Evolutionary conservation across 2,113 vertebrate genomes (phyloP).

Genomic region (Hippocampus mohnikei): DNA sequence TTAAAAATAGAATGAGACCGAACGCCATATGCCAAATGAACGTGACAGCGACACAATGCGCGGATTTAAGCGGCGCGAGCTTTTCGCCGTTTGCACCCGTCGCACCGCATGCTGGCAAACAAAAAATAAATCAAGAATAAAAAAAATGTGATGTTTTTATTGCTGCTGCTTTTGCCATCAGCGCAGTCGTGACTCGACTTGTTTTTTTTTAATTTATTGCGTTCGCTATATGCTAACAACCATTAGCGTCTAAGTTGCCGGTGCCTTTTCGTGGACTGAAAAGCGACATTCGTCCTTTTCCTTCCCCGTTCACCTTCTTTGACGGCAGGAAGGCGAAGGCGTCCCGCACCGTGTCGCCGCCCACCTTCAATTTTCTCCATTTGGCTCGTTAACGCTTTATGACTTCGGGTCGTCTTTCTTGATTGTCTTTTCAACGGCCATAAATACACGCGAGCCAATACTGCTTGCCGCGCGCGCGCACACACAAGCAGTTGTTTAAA

Average conservation of each 20-base stretch:
- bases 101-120: too few relatives aligned
- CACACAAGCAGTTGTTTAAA: not conserved
- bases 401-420: conserved; percentile 50
- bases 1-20: conserved; percentile 40
- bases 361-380: conserved; percentile 46
- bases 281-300: too few relatives aligned
- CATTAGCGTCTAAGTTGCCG: too few relatives aligned
- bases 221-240: too few relatives aligned
- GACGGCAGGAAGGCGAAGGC: conserved; percentile 30
- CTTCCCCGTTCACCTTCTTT: not conserved
- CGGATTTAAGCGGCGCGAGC: not conserved
- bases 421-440: conserved; percentile 62
- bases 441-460: conserved; percentile 45
- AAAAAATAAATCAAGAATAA: too few relatives aligned
- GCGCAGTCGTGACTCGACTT: too few relatives aligned
- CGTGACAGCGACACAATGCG: conserved; percentile 27
- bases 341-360: conserved; percentile 42
- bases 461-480: conserved; percentile 17
- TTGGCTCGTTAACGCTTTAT: conserved; percentile 55
- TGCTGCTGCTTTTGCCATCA: too few relatives aligned
- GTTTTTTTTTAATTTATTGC: too few relatives aligned
- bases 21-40: conserved; percentile 36
- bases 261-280: too few relatives aligned
- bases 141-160: too few relatives aligned
- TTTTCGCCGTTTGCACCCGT: too few relatives aligned